phyloP scores from a whole-genome alignment of 2,797 vertebrate species.

The Tapirus indicus region DNA sequence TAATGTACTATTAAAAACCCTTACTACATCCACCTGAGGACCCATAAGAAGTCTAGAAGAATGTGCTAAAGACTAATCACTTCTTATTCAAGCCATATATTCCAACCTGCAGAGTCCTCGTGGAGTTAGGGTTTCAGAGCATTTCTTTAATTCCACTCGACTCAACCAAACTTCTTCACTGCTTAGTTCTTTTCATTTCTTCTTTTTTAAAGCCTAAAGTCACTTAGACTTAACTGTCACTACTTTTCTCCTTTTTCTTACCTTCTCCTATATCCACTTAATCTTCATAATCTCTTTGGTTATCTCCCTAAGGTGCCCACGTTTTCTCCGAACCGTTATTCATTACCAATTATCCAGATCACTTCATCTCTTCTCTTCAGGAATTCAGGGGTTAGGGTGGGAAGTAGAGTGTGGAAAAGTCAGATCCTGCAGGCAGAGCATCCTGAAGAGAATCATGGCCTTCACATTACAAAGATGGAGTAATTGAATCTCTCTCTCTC shows the following conservation, averaged over 20 bases:
- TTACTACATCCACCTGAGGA: not conserved
- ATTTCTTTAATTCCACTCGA: not conserved
- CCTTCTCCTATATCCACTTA: not conserved
- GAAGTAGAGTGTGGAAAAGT: not conserved
- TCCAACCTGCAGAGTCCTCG: not conserved
- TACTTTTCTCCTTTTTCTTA: not conserved
- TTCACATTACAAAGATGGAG: not conserved
- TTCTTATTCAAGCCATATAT: not conserved
- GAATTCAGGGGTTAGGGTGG: not conserved
- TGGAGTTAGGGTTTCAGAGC: not conserved
- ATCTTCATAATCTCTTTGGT: not conserved
- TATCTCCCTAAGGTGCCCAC: not conserved
- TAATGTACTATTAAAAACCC: not conserved
- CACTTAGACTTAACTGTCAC: not conserved
- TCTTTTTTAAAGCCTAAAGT: not conserved
- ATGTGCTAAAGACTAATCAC: not conserved
- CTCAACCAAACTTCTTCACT: not conserved
- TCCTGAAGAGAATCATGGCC: not conserved
- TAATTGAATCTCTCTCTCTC: not conserved
- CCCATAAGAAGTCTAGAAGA: not conserved
- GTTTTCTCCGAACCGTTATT: not conserved
- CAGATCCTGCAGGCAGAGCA: not conserved
- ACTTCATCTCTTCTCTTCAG: not conserved
- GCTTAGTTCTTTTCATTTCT: not conserved
- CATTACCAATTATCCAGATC: not conserved